Evolutionary conservation across 2,888 invertebrate species (phyloP).

Genomic region (Heliothis peltigera): DNA sequence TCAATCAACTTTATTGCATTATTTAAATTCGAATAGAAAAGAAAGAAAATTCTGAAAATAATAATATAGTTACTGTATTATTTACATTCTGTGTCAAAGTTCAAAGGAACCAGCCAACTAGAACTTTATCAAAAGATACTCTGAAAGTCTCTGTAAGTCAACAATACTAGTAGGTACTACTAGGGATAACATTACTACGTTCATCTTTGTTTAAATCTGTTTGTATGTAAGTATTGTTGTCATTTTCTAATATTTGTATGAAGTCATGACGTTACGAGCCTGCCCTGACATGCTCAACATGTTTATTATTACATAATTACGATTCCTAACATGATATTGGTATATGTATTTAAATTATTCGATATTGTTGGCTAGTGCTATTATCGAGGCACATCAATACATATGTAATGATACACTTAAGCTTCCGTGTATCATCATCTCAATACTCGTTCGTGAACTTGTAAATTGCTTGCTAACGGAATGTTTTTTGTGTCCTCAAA

Average conservation of each 20-base stretch:
- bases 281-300: conserved; percentile 23
- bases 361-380: conserved; percentile 65
- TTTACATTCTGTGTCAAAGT: too few relatives aligned
- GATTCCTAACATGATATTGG: conserved; percentile 29
- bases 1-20: not conserved
- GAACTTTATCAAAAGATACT: too few relatives aligned
- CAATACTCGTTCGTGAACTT: conserved; percentile 61
- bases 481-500: conserved; percentile 62
- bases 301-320: conserved; percentile 44
- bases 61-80: too few relatives aligned
- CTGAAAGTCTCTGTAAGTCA: too few relatives aligned
- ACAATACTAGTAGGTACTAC: too few relatives aligned
- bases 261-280: conserved; percentile 7
- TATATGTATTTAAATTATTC: conserved; percentile 45
- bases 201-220: not conserved
- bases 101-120: too few relatives aligned
- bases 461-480: conserved; percentile 72
- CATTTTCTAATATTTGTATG: conserved; percentile 28
- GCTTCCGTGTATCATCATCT: conserved; percentile 68
- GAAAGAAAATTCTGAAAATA: too few relatives aligned
- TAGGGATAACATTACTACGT: not conserved
- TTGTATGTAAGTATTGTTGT: conserved; percentile 18
- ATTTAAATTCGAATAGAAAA: too few relatives aligned
- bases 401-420: conserved; percentile 46
- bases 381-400: conserved; percentile 55